phyloP scores from a whole-genome alignment of 2,113 vertebrate genomes.

The Gracilinanus agilis region DNA sequence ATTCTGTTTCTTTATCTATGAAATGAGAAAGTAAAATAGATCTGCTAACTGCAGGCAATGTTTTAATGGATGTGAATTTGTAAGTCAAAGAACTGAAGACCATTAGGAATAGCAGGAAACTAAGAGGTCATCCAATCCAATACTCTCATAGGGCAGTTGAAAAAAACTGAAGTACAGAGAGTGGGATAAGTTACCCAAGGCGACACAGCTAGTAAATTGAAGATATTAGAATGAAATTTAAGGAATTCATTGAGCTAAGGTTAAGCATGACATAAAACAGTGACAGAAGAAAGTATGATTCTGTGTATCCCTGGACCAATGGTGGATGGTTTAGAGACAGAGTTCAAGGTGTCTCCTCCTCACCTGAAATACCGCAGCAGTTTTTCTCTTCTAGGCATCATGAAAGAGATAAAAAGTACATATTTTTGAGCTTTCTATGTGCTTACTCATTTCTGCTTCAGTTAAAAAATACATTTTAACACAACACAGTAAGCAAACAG shows the following conservation, averaged over 20 bases:
- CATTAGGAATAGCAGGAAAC: background rate
- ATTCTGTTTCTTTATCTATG: no score
- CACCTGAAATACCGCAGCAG: no score
- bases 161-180: background rate
- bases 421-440: no score
- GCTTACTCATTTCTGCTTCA: no score
- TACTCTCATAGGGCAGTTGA: background rate
- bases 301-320: background rate
- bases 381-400: no score
- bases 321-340: background rate
- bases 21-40: no score
- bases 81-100: no score
- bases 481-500: no score
- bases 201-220: background rate
- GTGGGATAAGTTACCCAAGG: background rate
- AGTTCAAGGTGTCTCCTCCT: background rate
- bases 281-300: background rate
- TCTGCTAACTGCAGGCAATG: no score
- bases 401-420: no score
- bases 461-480: no score
- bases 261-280: background rate
- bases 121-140: background rate
- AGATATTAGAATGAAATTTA: background rate
- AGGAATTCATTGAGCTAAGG: background rate
- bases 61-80: no score